Conservation (phyloP, 2,797 vertebrate genomes). For the Octomys mimax region DNA sequence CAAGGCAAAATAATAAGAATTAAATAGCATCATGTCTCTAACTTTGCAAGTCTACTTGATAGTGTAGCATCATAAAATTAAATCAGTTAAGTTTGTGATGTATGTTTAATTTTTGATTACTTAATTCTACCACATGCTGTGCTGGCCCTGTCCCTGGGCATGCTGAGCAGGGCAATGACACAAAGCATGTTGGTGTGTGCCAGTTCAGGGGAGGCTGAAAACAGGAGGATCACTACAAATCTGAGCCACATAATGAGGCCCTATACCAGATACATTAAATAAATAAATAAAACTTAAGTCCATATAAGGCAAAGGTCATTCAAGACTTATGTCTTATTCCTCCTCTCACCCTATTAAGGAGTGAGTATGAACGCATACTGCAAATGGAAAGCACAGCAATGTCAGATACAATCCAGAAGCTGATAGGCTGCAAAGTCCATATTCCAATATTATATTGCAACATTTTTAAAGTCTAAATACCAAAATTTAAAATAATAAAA, state of each 20-base stretch:
- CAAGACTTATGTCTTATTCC: neutral
- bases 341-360: neutral
- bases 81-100: constrained; percentile 10
- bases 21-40: constrained; percentile 14
- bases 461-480: constrained; percentile 7
- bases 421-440: neutral
- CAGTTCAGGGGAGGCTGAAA: too few species aligned
- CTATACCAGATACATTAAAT: too few species aligned
- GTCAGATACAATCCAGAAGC: neutral
- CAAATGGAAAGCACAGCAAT: neutral
- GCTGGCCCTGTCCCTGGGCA: too few species aligned
- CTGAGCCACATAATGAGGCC: too few species aligned
- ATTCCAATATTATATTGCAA: neutral
- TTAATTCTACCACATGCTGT: too few species aligned
- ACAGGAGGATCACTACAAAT: too few species aligned
- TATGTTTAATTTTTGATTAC: constrained; percentile 30
- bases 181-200: too few species aligned
- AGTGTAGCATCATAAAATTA: neutral
- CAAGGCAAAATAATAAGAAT: neutral
- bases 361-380: neutral
- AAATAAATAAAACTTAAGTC: neutral
- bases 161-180: too few species aligned
- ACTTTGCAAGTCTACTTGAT: neutral
- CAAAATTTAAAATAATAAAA: neutral
- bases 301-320: neutral